Conservation (phyloP, 1,140 invertebrate species). For the Pantala flavescens region DNA sequence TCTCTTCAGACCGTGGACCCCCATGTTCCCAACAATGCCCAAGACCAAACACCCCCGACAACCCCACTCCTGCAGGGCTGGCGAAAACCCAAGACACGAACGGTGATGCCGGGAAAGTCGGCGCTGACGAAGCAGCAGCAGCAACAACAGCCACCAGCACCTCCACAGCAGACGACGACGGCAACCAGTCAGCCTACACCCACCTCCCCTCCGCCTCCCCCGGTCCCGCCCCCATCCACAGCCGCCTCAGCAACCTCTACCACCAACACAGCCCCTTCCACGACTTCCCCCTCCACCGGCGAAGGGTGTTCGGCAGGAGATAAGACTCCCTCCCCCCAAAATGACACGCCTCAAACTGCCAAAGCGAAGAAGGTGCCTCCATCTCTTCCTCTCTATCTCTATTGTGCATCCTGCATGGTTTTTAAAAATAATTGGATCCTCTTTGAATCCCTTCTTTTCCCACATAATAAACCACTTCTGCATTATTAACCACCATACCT, state of each 20-base stretch:
- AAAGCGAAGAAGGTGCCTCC: constrained; percentile 50
- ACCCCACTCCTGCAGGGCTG: constrained; percentile 44
- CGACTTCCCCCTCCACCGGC: constrained; percentile 27
- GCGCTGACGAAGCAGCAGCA: constrained; percentile 30
- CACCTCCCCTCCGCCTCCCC: constrained; percentile 38
- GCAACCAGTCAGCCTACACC: constrained; percentile 31
- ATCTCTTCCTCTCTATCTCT: constrained; percentile 5
- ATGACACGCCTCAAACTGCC: constrained; percentile 45
- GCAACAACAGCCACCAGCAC: constrained; percentile 35
- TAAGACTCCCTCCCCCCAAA: constrained; percentile 43
- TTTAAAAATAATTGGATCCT: not conserved
- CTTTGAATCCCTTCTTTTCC: too few species aligned
- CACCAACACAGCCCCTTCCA: constrained; percentile 32
- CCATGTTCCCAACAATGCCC: constrained; percentile 4
- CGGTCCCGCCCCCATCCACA: constrained; percentile 37
- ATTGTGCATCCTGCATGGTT: constrained; percentile 4
- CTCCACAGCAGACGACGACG: constrained; percentile 26
- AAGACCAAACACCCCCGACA: constrained; percentile 7
- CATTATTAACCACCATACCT: too few species aligned
- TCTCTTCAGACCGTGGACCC: constrained; percentile 2
- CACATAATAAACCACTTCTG: too few species aligned
- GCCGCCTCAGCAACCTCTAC: constrained; percentile 29
- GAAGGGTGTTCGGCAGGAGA: constrained; percentile 29
- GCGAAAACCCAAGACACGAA: constrained; percentile 63
- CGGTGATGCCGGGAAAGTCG: constrained; percentile 46